Percentiles rank a stretch among this genome's conserved stretches.
These are phyloP conservation scores for Ectemnius continuus DNA, from an alignment of 2,888 invertebrate genomes.

Conservation along the genomic window DNA sequence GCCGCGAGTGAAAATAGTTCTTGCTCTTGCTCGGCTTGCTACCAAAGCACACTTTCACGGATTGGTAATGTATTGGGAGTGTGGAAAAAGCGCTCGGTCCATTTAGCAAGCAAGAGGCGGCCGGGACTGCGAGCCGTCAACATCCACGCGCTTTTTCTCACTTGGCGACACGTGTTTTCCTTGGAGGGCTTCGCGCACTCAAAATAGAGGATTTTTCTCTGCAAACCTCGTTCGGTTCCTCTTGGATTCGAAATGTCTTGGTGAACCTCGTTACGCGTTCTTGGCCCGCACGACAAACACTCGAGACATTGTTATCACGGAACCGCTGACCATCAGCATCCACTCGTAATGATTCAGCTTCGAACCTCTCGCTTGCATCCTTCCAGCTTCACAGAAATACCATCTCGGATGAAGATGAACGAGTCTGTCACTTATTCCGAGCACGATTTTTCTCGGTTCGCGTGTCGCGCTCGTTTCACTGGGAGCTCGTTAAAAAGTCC, in stretches of 20 bases:
- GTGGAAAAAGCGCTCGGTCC: not conserved
- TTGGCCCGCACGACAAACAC: not conserved
- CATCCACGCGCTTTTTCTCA: not conserved
- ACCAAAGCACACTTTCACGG: no score
- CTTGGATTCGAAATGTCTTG: not conserved
- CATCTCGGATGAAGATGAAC: not conserved
- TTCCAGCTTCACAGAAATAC: not conserved
- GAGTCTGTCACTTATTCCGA: slow-evolving; percentile 23
- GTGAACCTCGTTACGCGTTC: not conserved
- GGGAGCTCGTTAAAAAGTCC: slow-evolving; percentile 49
- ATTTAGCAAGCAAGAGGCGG: not conserved
- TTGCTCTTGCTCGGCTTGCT: no score
- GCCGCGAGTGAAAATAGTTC: not conserved
- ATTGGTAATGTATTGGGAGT: not conserved
- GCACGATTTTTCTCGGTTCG: slow-evolving; percentile 17
- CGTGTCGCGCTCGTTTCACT: slow-evolving; percentile 34
- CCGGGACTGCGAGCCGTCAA: not conserved
- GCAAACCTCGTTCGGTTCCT: not conserved
- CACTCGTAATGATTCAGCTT: not conserved
- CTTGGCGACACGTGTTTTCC: not conserved
- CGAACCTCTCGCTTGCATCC: not conserved
- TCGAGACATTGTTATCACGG: not conserved
- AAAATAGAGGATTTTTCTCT: not conserved
- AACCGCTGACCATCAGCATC: not conserved
- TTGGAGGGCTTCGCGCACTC: not conserved